Evolutionary conservation across 2,113 vertebrate species (phyloP).

Genomic region (Microtus pennsylvanicus): DNA sequence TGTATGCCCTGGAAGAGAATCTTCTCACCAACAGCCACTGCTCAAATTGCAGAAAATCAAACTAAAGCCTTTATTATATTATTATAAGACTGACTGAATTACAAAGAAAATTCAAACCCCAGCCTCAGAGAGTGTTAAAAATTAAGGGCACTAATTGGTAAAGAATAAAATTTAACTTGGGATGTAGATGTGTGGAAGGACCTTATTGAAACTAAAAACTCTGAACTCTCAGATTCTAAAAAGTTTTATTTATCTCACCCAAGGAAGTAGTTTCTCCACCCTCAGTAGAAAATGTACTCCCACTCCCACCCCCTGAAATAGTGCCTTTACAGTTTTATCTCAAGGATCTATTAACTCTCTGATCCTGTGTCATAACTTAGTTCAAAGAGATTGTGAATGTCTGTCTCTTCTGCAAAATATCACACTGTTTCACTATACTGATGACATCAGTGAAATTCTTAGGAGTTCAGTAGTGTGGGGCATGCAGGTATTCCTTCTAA

Average conservation of each 20-base stretch:
- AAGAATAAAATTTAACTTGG: neutral
- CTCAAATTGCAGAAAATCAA: neutral
- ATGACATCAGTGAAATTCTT: neutral
- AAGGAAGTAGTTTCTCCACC: neutral
- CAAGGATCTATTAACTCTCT: neutral
- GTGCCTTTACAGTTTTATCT: neutral
- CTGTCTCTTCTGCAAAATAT: neutral
- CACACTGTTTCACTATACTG: neutral
- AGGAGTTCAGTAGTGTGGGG: neutral
- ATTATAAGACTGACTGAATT: neutral
- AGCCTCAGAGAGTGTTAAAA: neutral
- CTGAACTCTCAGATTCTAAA: neutral
- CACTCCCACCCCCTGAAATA: neutral
- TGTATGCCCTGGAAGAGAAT: neutral
- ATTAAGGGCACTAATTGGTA: neutral
- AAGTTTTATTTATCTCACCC: neutral
- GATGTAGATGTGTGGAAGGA: neutral
- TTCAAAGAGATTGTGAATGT: neutral
- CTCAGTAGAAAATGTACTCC: neutral
- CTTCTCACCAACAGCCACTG: neutral
- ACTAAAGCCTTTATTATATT: neutral
- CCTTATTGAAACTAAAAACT: neutral
- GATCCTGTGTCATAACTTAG: neutral
- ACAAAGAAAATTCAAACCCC: neutral
- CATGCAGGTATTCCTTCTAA: neutral